Evolutionary conservation across 2,888 invertebrate species (phyloP), one percentile per base, ranked within the genome.

Genomic region (Chymomyza procnemis): DNA sequence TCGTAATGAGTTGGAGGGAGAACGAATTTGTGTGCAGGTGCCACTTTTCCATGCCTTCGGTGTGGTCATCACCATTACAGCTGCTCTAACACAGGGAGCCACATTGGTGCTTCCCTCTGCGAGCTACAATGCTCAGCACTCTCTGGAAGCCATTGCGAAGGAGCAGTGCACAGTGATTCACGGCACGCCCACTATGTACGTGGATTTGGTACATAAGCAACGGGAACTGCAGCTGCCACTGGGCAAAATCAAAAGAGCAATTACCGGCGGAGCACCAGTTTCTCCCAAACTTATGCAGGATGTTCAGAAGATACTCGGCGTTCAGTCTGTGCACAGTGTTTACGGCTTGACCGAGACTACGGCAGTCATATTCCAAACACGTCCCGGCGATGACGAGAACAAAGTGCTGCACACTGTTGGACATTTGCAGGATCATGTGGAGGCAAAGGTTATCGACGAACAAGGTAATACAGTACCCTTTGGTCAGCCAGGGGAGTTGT

Each of bases 121-220:
- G 0, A 91, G 87, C 0, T 95, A 94, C 78, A 93, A 94, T 87
- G 93, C 96, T 0, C 91, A 92, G 18, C 92, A 92, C 47, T 92
- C 94, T 0, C 89, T 96, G 2, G 90, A 93, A 59, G 93, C 95
- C 0, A 93, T 96, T 4, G 90, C 92, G 22, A 90, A 93, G 21
- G 95, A 97, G 90, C 94, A 93, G 93, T 96, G 96, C 84, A 93
- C 93, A 0, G 90, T 94, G 1, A 88, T 95, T 30, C 94, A 94
- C 86, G 96, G 96, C 47, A 96, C 96, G 0, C 96, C 97, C 5
- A 97, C 97, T 2, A 97, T 97, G 97, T 95, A 95, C 89, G 93
- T 96, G 14, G 96, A 96, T 90, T 91, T 96, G 74, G 89, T 96
- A 52, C 92, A 92, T 30, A 90, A 89, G 4, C 93, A 93, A 78